Base-by-base conservation (phyloP, 2,888 invertebrate species). In the Conus canariensis region DNA sequence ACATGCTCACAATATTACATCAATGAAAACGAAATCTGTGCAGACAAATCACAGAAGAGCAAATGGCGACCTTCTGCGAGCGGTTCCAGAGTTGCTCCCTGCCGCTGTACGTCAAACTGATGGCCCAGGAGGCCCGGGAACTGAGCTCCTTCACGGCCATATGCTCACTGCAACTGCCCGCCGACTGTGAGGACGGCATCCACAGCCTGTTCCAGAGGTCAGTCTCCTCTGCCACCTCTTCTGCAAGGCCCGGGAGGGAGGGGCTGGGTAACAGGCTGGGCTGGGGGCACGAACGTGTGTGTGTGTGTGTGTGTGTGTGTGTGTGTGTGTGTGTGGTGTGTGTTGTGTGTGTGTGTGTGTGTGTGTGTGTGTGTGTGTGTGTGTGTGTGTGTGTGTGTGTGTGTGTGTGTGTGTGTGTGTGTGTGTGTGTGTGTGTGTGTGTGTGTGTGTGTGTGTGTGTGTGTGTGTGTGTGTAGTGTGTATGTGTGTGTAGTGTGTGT, bases 51-150 rank as follows among this genome's bases (percentile, higher is more conserved):
- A 94, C 94, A 0, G 85, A 91, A 9, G 90, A 91, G 70, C 96
- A 96, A 90, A 92, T 91, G 90, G 89, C 90, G 58, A 93, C 93
- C 58, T 93, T 95, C 64, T 85, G 89, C 82, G 83, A 92, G 58
- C 92, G 93, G 9, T 93, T 95, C 87, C 88, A 91, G 30, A 91
- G 90, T 80, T 94, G 95, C 90, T 94, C 94, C 0, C 91, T 92
- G 58, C 95, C 95, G 8, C 92, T 96, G 90, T 95, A 93, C 91
- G 93, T 95, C 30, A 92, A 93, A 64, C 92, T 96, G 22, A 67
- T 95, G 30, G 90, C 93, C 0, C 92, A 94, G 58, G 92, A 92
- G 83, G 94, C 94, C 16, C 93, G 92, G 90, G 92, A 89, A n/a
- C 92, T 95, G 85, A 90, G 88, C 25, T 95, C 95, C 1, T 93